A percentile compares a stretch with the other conserved stretches of the same genome.
Conservation (phyloP, 2,888 invertebrate genomes). For the Zootermopsis nevadensis region DNA sequence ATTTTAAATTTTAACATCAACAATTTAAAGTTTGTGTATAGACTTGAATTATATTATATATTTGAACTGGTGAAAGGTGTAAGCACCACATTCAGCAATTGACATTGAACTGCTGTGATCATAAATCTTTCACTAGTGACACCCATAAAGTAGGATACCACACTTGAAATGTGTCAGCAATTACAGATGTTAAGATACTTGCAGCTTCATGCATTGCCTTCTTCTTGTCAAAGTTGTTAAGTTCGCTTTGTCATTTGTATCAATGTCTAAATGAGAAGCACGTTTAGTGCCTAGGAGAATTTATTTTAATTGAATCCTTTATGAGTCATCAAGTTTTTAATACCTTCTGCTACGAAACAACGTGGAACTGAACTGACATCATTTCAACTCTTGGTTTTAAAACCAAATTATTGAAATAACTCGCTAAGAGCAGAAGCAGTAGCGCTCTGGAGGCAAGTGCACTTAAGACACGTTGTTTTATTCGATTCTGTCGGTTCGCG, state of each 20-base stretch:
- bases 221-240: no score
- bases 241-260: background rate
- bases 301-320: background rate
- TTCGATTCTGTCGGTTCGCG: slow-evolving; percentile 7
- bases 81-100: no score
- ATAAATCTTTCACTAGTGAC: no score
- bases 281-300: background rate
- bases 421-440: background rate
- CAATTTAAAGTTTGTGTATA: no score
- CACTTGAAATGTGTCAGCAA: no score
- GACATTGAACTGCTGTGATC: no score
- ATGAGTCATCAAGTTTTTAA: background rate
- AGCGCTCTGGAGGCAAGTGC: slow-evolving; percentile 6
- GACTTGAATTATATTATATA: no score
- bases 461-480: background rate
- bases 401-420: slow-evolving; percentile 18
- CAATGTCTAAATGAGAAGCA: background rate
- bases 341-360: background rate
- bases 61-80: no score
- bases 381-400: background rate
- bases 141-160: no score
- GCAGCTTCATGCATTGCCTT: no score
- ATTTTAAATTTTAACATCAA: no score
- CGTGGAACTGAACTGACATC: background rate
- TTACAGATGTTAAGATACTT: no score